Evolutionary conservation across 2,888 invertebrate genomes (phyloP).

Genomic region (Stenotaenia linearis): DNA sequence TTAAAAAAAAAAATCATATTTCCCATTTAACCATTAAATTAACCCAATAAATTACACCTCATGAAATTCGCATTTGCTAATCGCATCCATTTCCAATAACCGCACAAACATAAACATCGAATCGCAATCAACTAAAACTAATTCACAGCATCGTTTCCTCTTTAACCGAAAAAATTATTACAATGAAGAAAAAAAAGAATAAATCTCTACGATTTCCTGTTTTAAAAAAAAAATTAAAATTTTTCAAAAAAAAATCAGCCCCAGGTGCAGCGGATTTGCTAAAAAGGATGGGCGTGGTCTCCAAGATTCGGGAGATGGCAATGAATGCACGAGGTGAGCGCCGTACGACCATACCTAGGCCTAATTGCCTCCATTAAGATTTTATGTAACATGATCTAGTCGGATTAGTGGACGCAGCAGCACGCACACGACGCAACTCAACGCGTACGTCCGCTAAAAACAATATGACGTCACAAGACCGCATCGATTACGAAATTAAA

Average conservation of each 20-base stretch:
- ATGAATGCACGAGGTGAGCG: background rate
- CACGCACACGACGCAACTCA: background rate
- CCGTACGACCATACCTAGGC: background rate
- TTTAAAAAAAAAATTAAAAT: too few relatives aligned
- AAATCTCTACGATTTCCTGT: background rate
- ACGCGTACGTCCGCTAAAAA: background rate
- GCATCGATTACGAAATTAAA: too few relatives aligned
- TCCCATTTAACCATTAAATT: background rate
- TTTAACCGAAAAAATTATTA: background rate
- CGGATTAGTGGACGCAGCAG: slow-evolving; percentile 27
- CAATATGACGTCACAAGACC: background rate
- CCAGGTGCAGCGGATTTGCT: background rate
- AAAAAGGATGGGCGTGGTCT: background rate
- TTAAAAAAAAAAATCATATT: background rate
- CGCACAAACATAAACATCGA: background rate
- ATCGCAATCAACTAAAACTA: background rate
- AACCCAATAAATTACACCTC: background rate
- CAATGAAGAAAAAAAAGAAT: background rate
- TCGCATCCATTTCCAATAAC: background rate
- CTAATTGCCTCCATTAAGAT: slow-evolving; percentile 32
- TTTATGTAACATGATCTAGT: slow-evolving; percentile 29
- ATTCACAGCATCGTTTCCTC: background rate
- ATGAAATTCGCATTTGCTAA: slow-evolving; percentile 3
- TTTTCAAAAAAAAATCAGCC: background rate
- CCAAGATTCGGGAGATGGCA: background rate